Percentiles rank a stretch among this genome's conserved stretches.
These are phyloP conservation scores for Ametastegia equiseti DNA, from an alignment of 2,888 invertebrate genomes.

Conservation along the genomic window DNA sequence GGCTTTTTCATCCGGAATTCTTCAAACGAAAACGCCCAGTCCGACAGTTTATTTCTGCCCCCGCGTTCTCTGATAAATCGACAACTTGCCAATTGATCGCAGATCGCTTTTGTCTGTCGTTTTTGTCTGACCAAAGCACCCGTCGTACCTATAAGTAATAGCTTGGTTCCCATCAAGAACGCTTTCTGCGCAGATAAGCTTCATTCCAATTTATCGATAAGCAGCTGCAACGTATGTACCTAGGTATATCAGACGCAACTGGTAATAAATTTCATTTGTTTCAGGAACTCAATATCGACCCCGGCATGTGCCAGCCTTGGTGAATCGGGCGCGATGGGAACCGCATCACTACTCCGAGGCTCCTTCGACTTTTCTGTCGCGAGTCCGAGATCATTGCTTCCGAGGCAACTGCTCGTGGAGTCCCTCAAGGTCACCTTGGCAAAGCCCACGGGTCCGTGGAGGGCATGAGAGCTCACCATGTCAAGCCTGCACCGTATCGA, in stretches of 20 bases:
- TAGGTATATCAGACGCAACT: not conserved
- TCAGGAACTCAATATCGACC: slow-evolving; percentile 56
- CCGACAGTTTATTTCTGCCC: not conserved
- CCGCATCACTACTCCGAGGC: slow-evolving; percentile 5
- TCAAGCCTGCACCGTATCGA: slow-evolving; percentile 68
- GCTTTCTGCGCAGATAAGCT: too few species aligned
- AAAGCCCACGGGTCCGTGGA: slow-evolving; percentile 68
- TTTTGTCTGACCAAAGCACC: too few species aligned
- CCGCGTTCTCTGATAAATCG: not conserved
- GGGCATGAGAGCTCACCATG: slow-evolving; percentile 75
- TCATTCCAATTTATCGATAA: not conserved
- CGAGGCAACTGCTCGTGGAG: slow-evolving; percentile 3
- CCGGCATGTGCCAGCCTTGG: slow-evolving; percentile 63
- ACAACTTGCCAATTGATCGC: not conserved
- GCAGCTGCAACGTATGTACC: too few species aligned
- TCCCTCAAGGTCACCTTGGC: slow-evolving; percentile 49
- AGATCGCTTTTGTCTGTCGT: too few species aligned
- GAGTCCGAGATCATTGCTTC: slow-evolving; percentile 1
- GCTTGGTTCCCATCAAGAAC: not conserved
- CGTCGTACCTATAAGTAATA: too few species aligned
- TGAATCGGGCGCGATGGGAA: slow-evolving; percentile 58
- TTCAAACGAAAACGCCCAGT: not conserved
- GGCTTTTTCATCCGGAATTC: not conserved
- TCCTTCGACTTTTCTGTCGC: slow-evolving; percentile 17
- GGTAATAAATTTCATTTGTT: slow-evolving; percentile 51